These are phyloP conservation scores for Takifugu ocellatus DNA, from an alignment of 2,797 vertebrate species.

Conservation along the genomic window DNA sequence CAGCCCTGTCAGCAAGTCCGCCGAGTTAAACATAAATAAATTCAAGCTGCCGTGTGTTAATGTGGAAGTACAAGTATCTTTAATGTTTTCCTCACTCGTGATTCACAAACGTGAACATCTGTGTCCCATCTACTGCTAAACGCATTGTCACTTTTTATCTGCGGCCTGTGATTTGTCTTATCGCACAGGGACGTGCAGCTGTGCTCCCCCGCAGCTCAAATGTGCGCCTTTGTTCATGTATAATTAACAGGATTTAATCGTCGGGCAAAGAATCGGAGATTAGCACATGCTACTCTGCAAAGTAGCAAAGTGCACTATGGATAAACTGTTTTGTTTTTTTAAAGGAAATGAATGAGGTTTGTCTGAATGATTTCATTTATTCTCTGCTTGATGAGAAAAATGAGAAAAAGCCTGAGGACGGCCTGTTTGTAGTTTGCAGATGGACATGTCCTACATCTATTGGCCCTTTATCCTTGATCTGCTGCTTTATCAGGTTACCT, in stretches of 20 bases:
- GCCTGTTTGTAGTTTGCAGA: background rate
- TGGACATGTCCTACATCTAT: background rate
- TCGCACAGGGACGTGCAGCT: background rate
- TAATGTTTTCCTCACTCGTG: background rate
- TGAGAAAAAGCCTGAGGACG: background rate
- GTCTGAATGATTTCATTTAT: background rate
- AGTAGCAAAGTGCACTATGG: background rate
- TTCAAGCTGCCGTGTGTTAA: background rate
- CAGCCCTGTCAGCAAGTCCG: background rate
- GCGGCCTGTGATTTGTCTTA: background rate
- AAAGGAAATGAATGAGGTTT: no score
- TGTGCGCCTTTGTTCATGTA: background rate
- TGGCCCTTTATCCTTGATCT: background rate
- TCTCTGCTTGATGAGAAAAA: background rate
- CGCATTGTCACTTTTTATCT: background rate
- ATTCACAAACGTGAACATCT: background rate
- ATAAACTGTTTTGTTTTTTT: background rate
- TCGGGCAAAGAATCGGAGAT: background rate
- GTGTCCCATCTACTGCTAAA: background rate
- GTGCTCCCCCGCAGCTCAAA: background rate
- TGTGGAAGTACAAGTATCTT: background rate
- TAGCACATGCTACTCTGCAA: background rate
- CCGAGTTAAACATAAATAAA: background rate
- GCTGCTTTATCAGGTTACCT: background rate
- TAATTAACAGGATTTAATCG: background rate